A percentile compares a stretch with the other conserved stretches of the same genome.
These are phyloP conservation scores for Palythoa grandis DNA, from an alignment of 92 coral and sea anemone genomes.

Conservation along the genomic window DNA sequence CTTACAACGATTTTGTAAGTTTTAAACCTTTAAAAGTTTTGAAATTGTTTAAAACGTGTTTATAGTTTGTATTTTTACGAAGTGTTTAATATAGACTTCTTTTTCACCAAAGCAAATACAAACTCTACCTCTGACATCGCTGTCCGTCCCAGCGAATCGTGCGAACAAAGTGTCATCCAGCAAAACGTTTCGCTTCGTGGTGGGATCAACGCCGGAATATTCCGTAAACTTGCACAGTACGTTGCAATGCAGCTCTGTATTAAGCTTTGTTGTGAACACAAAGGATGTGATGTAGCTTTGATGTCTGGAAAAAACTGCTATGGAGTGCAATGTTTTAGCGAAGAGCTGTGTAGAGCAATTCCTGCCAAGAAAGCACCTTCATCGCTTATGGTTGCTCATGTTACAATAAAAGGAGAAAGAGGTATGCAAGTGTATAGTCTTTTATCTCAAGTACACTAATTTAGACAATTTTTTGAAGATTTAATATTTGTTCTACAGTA, in stretches of 20 bases:
- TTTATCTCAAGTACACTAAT: neutral
- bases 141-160: slow-evolving; percentile 80
- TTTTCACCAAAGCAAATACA: slow-evolving; percentile 33
- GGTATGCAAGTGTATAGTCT: slow-evolving; percentile 37
- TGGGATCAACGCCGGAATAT: slow-evolving; percentile 95
- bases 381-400: slow-evolving; percentile 96
- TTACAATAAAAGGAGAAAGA: slow-evolving; percentile 94
- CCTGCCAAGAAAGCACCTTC: slow-evolving; percentile 97
- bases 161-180: slow-evolving; percentile 82
- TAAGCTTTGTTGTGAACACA: slow-evolving; percentile 94
- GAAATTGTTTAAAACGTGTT: too few species aligned
- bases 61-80: too few species aligned
- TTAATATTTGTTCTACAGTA: neutral
- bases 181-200: slow-evolving; percentile 97
- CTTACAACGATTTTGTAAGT: neutral
- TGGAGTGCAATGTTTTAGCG: slow-evolving; percentile 97
- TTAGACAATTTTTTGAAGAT: neutral
- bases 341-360: slow-evolving; percentile 85
- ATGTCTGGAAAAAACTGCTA: slow-evolving; percentile 97
- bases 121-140: slow-evolving; percentile 61
- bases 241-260: slow-evolving; percentile 99
- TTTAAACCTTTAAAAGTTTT: too few species aligned
- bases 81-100: neutral
- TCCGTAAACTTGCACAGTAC: slow-evolving; percentile 92
- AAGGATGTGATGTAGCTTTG: slow-evolving; percentile 95